Base-by-base conservation (phyloP, 2,797 vertebrate species). In the Peromyscus nudipes region DNA sequence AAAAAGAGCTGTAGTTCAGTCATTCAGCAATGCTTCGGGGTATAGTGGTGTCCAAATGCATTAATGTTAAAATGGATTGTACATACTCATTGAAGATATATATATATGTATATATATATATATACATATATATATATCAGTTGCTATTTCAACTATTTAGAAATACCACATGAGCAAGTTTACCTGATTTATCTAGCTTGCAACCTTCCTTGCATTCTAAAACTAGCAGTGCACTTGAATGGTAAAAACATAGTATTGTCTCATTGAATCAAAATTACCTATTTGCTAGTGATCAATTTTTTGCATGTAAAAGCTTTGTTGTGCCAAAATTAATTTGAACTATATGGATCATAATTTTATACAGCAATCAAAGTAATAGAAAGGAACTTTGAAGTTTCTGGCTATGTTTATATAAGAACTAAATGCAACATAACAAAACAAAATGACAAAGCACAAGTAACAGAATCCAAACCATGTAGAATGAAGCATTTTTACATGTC, bases 381-480 rank as follows among this genome's bases (percentile, higher is more conserved):
- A 89, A 97, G 82, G 79, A 95, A 95, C 31, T 94, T 95, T 98
- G 84, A 27, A 84, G 80, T 96, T 98, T 98, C 79, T 75, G 98
- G 43, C 92, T 67, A 0, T 97, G 92, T 98, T 98, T 98, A 3
- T 79, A 25, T 88, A 97, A 93, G 91, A 98, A 96, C 87, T 96
- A 98, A 98, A 97, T 95, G 95, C 55, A 96, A 10, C 67, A 62
- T 27, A 97, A 97, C 91, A 95, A 96, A 98, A 97, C 46, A 97
- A 96, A n/a, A 69, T 92, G 94, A 95, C 87, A 98, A 96, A 97
- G 96, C 92, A 91, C 71, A 98, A 98, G 95, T 97, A 91, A 25
- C 77, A 17, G 49, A 87, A 83, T 57, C 55, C 94, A 96, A 98
- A 96, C 9, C 85, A 84, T 37, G 8, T 89, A 79, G 92, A 98